Evolutionary conservation across 2,113 vertebrate species (phyloP), one percentile per base, ranked within the genome.

Genomic region (Takifugu flavidus): DNA sequence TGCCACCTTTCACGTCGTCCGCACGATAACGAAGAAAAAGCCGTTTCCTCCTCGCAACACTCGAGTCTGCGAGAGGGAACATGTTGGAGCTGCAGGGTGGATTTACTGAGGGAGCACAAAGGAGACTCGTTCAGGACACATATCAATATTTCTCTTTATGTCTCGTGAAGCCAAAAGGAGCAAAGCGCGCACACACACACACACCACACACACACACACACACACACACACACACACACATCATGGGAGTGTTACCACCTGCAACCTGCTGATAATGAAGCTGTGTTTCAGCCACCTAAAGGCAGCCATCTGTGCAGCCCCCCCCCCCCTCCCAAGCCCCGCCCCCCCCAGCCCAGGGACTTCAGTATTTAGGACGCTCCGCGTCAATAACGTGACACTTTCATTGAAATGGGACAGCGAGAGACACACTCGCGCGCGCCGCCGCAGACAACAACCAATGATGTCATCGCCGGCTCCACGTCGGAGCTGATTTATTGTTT

Each of bases 231-330:
- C 55, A 34, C 34, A 65, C 31, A 59, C 3, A 13, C 43, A 50
- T 62, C 58, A 57, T 70, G 72, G 57, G 71, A 66, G 68, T 47
- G 51, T 51, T 75, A 73, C 79, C 78, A 88, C 86, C 78, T 83
- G 87, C 82, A 83, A 79, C 86, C 83, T 82, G 67, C 79, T 86
- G 79, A 90, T 87, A 87, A 90, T 88, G 76, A 85, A 88, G 74
- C 79, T 78, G 54, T 83, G 77, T 87, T 85, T 77, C 76, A 78
- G 56, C 20, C 20, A 20, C 20, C 20, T 20, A 20, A 20, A 20
- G 20, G 20, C 20, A 20, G 20, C 62, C 85, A 91, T 93, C 84
- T 92, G 89, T 80, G 80, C 85, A 72, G 82, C 70, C 70, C 62
- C 67, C 82, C 55, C 63, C 65, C 53, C 57, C 31, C n/a, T 65